Base-by-base conservation (phyloP, 2,888 invertebrate species). In the Orthosia cruda region DNA sequence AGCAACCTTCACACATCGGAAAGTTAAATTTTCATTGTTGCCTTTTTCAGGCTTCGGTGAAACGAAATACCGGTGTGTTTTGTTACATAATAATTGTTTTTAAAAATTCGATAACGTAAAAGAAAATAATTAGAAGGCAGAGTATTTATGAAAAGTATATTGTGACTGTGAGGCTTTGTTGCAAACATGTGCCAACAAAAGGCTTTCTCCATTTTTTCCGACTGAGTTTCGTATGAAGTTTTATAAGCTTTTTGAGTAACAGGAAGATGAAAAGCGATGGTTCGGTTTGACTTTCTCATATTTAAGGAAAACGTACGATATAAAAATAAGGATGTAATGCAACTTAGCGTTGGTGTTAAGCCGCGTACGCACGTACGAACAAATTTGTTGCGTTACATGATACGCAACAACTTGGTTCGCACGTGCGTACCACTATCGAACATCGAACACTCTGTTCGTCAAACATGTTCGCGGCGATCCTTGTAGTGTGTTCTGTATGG, bases 231-330 rank as follows among this genome's bases (percentile, higher is more conserved):
- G 1, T 50, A 15, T 47, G 11, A 68, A 58, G 20, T 67, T 77
- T 40, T 20, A 12, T 77, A 74, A 77, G 23, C 45, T 77, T 74
- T 61, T 76, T n/a, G 26, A 32, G 49, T 20, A 45, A 63, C 4
- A 23, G 12, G 32, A 15, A 55, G 9, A 57, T 26, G 49, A 57
- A 64, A 65, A 40, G n/a, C 49, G 32, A 20, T 40, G n/a, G 1
- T 15, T 7, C 5, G 23, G 7, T 18, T 45, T 20, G 26, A 18
- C 0, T 13, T 72, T 50, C 5, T 61, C 23, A 47, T 23, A n/a
- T 49, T 40, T 40, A 40, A 20, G 62, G 12, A 74, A 50, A 26
- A 45, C 12, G 15, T 20, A 26, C 3, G 15, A 49, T 72, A 7
- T 23, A 66, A n/a, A n/a, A n/a, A n/a, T n/a, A n/a, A n/a, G n/a